Conservation (phyloP, 2,797 vertebrate genomes). For the Syncerus caffer region DNA sequence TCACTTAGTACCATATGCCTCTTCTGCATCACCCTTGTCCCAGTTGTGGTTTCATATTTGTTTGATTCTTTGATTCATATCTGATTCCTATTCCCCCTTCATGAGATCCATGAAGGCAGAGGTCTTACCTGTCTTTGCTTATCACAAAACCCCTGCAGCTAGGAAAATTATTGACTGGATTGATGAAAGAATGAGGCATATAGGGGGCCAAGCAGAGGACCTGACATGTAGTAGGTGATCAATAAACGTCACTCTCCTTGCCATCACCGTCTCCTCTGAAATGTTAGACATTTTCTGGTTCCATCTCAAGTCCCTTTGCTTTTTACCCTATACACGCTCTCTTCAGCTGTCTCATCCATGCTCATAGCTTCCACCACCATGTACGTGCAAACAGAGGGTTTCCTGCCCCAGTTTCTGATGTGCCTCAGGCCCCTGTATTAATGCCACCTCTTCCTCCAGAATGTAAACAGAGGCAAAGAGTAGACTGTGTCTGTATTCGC, state of each 20-base stretch:
- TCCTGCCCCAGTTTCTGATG: not conserved
- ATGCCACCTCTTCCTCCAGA: not conserved
- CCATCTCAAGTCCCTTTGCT: not conserved
- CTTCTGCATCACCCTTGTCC: not conserved
- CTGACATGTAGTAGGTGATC: not conserved
- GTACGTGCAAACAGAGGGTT: not conserved
- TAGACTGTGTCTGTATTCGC: not conserved
- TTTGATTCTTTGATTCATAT: not conserved
- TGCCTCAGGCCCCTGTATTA: not conserved
- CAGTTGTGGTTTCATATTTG: not conserved
- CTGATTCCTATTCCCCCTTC: not conserved
- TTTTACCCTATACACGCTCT: not conserved
- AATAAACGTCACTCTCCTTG: not conserved
- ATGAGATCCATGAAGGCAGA: not conserved
- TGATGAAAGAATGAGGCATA: not conserved
- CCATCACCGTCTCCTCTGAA: not conserved
- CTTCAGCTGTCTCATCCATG: not conserved
- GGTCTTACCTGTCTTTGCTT: not conserved
- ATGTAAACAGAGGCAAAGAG: not conserved
- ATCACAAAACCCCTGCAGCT: not conserved
- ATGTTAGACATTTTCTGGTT: not conserved
- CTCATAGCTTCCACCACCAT: not conserved
- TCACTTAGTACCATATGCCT: not conserved
- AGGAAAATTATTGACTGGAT: not conserved
- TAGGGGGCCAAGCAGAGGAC: not conserved